These are phyloP conservation scores for Phalacrocorax brasilianus DNA, from an alignment of 2,113 vertebrate genomes.

Conservation along the genomic window DNA sequence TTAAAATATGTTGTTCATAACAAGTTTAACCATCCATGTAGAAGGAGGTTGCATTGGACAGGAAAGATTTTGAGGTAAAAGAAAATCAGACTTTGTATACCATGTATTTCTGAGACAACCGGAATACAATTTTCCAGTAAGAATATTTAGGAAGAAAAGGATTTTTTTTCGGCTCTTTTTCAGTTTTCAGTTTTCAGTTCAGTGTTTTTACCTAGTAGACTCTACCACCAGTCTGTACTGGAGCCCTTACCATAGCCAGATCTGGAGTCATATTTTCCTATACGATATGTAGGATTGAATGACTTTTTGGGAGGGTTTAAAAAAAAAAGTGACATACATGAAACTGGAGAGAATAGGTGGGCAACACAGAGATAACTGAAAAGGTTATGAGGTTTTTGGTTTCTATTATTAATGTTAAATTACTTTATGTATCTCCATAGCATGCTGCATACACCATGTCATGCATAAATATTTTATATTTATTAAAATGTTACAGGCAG, in stretches of 20 bases:
- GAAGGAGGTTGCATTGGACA: neutral
- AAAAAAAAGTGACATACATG: neutral
- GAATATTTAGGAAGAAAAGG: neutral
- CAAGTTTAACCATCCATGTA: accelerated
- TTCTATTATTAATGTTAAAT: neutral
- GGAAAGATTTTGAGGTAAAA: neutral
- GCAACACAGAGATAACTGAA: neutral
- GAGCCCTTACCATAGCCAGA: neutral
- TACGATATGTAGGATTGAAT: neutral
- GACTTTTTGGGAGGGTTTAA: neutral
- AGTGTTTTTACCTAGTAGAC: neutral
- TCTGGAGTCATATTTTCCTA: neutral
- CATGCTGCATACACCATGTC: neutral
- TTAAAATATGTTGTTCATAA: neutral
- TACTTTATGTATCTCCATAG: neutral
- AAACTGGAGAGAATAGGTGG: neutral
- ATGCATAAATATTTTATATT: neutral
- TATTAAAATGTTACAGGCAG: neutral
- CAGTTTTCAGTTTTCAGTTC: neutral
- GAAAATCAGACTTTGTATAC: neutral
- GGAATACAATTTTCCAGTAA: neutral
- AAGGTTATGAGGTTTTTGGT: neutral
- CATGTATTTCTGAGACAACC: neutral
- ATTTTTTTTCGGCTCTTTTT: neutral
- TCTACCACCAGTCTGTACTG: neutral